phyloP scores from a whole-genome alignment of 2,888 invertebrate genomes.

The Galeopsomyia nigrocyanea region DNA sequence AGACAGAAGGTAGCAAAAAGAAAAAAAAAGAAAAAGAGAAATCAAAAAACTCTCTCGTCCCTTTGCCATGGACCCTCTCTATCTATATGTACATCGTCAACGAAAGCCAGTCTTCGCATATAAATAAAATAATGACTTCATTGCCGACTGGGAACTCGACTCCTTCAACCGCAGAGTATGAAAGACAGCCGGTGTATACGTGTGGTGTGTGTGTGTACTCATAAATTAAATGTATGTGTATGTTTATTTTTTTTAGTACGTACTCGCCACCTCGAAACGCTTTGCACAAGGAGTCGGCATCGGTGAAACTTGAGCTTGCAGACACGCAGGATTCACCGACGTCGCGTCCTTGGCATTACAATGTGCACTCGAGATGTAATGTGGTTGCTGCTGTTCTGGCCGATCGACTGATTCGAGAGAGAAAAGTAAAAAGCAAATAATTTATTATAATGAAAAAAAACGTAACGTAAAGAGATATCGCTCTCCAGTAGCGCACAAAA shows the following conservation, averaged over 20 bases:
- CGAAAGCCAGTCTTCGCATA: constrained; percentile 45
- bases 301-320: constrained; percentile 42
- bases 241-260: constrained; percentile 55
- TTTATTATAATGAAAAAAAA: constrained; percentile 25
- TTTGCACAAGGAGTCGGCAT: constrained; percentile 6
- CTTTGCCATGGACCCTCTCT: constrained; percentile 6
- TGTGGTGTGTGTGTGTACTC: constrained; percentile 11
- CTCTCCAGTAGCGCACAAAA: constrained; percentile 60
- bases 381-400: background rate
- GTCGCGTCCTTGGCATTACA: constrained; percentile 34
- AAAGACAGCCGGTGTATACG: constrained; percentile 63
- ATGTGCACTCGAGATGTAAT: constrained; percentile 24
- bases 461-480: constrained; percentile 55
- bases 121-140: constrained; percentile 47
- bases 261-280: constrained; percentile 49
- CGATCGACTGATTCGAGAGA: too few relatives aligned
- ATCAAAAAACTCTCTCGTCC: constrained; percentile 39
- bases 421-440: background rate
- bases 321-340: constrained; percentile 47
- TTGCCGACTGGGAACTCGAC: constrained; percentile 58
- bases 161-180: constrained; percentile 61
- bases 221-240: constrained; percentile 50
- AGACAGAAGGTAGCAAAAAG: background rate
- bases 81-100: constrained; percentile 42
- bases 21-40: constrained; percentile 26